Base-by-base conservation (phyloP, 2,113 vertebrate genomes). In the Varanus salvator region DNA sequence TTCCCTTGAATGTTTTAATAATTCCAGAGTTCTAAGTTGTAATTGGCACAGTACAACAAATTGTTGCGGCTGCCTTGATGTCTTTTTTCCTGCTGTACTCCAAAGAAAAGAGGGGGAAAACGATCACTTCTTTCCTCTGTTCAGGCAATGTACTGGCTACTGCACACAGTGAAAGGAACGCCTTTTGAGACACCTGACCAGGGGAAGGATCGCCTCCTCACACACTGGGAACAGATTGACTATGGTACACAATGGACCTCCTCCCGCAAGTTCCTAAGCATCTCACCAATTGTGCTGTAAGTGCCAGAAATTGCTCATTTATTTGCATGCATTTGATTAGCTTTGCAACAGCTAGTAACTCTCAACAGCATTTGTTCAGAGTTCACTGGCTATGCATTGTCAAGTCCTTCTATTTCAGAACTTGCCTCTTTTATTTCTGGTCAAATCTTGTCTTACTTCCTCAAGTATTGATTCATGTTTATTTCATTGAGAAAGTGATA, bases 161-260 rank as follows among this genome's bases (percentile, higher is more conserved):
- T 99, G 80, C 99, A 99, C 94, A 98, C 97, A 0, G 98, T 99
- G 88, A 99, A 99, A 95, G 99, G 99, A 0, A 99, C 98, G 44
- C 98, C 99, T 0, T 99, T 99, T 81, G 98, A 99, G 95, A 99
- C 99, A 0, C 98, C 98, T 0, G 98, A 99, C 94, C 99, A 99
- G 94, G 99, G 99, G 87, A 98, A 98, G 95, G 98, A 98, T 81
- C 98, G 98, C 4, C 97, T 99, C 38, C 97, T 99, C 80, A 99
- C 98, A 8, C 98, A 99, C 93, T 99, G 99, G 99, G 98, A 99
- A 93, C 98, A 99, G 95, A 99, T 99, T 93, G 99, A 99, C 96
- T 98, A 99, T 0, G 98, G 99, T 0, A 94, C 98, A 23, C 99
- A 99, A 91, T 99, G 98, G 96, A 99, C 99, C 0, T 97, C 99